Base-by-base conservation (phyloP, 2,113 vertebrate species). In the Cyprinodon brontotheroides region DNA sequence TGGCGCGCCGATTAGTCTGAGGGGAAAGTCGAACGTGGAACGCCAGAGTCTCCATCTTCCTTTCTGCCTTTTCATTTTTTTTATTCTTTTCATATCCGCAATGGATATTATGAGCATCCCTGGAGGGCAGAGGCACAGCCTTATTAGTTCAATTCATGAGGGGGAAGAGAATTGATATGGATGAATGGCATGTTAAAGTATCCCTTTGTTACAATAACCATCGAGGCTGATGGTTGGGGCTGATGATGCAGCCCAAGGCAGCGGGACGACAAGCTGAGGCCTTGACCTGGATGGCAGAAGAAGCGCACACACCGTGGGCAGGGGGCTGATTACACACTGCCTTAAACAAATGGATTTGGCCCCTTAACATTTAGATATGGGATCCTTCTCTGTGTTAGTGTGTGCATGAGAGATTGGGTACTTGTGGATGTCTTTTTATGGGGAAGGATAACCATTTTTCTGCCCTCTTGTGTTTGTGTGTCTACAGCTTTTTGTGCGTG, bases 141-240 rank as follows among this genome's bases (percentile, higher is more conserved):
- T 92, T 94, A 94, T 94, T 93, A 93, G 92, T 92, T 93, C 86
- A 90, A 90, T 94, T 91, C 92, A 93, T 89, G 88, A 83, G 89
- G 86, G 91, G 88, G 87, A 74, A 86, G 88, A 87, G 87, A 91
- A 92, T 89, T 87, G 86, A 90, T 89, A 91, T 90, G 88, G 92
- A 90, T 92, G 86, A 91, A 89, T 93, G 84, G 70, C 89, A 78
- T 88, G 92, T 89, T 91, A 91, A 82, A 89, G 82, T 92, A 78
- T 86, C 68, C 93, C 93, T 93, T 92, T 93, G 86, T 91, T 92
- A 92, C 85, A 89, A 90, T 93, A 93, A 92, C 86, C 90, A 93
- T 92, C 81, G 93, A 90, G 85, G 92, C 62, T 80, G 90, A 84
- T 94, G 72, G 91, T 89, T 93, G 75, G 50, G 84, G 87, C 86